Conservation (phyloP, 2,797 vertebrate genomes). For the Scarus forsteni region DNA sequence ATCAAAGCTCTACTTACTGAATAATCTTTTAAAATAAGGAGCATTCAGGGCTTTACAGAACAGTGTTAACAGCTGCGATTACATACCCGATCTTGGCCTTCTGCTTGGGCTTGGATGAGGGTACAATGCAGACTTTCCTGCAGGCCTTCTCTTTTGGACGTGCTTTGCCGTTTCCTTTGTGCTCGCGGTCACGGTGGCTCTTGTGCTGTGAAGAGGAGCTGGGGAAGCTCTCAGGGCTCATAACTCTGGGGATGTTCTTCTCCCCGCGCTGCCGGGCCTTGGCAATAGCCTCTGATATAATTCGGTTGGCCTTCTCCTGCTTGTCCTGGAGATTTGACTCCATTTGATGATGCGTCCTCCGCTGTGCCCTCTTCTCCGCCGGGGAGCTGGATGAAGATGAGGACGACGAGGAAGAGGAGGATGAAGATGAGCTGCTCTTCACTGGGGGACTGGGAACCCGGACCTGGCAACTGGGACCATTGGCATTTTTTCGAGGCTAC, state of each 20-base stretch:
- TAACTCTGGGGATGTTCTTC: constrained; percentile 97
- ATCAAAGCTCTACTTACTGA: constrained; percentile 39
- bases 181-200: constrained; percentile 84
- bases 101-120: constrained; percentile 93
- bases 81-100: constrained; percentile 97
- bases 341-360: constrained; percentile 81
- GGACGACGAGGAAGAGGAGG: constrained; percentile 82
- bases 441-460: constrained; percentile 93
- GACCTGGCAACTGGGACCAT: constrained; percentile 91
- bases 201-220: constrained; percentile 88
- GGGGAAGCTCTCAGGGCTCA: constrained; percentile 98
- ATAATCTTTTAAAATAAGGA: constrained; percentile 18
- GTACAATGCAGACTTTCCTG: constrained; percentile 90
- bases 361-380: constrained; percentile 90
- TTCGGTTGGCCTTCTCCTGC: constrained; percentile 98
- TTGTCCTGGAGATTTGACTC: constrained; percentile 87
- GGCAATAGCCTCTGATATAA: constrained; percentile 97
- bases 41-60: constrained; percentile 15
- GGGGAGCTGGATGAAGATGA: constrained; percentile 84
- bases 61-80: constrained; percentile 4
- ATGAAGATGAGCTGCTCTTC: constrained; percentile 89
- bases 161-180: constrained; percentile 78
- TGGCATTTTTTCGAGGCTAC: constrained; percentile 97
- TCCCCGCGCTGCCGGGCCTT: constrained; percentile 96
- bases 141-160: constrained; percentile 91